Conservation (phyloP, 2,113 vertebrate genomes). For the Pterocles burchelli region DNA sequence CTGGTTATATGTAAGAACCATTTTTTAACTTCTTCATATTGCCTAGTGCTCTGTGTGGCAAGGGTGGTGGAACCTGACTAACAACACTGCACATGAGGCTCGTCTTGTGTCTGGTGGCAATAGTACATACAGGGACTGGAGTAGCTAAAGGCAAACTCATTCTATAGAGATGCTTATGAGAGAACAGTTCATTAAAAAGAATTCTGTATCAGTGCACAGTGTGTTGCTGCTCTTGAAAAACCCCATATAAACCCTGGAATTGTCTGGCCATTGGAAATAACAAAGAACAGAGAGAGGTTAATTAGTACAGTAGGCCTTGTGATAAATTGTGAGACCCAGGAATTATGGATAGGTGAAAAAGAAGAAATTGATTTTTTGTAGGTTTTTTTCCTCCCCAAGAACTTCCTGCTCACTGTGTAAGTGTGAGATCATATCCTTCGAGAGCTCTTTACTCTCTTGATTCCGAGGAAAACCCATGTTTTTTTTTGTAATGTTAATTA, state of each 20-base stretch:
- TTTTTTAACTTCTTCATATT: not conserved
- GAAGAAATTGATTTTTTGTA: not conserved
- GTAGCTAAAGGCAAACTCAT: not conserved
- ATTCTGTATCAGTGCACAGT: accelerated
- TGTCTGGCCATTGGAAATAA: not conserved
- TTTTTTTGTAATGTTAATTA: not conserved
- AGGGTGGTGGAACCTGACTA: not conserved
- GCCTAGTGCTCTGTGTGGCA: not conserved
- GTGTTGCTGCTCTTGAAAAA: not conserved
- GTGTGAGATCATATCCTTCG: not conserved
- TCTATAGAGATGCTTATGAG: not conserved
- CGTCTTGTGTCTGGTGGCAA: not conserved
- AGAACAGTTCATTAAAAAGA: not conserved
- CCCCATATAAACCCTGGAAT: not conserved
- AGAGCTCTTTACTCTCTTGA: not conserved
- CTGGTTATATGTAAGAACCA: not conserved
- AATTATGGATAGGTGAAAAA: not conserved
- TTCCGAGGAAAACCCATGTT: not conserved
- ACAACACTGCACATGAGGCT: not conserved
- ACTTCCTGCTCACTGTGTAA: not conserved
- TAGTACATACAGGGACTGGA: not conserved
- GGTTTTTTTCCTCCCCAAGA: not conserved
- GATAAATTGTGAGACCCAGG: not conserved
- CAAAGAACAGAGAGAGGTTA: not conserved
- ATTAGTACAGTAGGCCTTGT: not conserved